Base-by-base conservation (phyloP, 2,113 vertebrate genomes). In the Bufo bufo region DNA sequence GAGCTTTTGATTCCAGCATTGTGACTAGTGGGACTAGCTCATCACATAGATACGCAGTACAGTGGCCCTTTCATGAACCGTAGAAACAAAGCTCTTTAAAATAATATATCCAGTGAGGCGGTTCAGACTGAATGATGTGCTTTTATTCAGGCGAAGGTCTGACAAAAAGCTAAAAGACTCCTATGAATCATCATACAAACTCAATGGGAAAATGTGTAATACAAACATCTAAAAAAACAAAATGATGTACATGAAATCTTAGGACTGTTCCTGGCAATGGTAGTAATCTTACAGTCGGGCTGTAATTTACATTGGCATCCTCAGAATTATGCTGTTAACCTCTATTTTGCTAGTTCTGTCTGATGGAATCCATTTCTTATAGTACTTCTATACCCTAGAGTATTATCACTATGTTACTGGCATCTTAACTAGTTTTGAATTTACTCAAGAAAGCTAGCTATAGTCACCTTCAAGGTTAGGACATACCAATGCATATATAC, bases 291-390 rank as follows among this genome's bases (percentile, higher is more conserved):
- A 7, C 50, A n/a, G 50, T 54, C 75, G 49, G 33, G 12, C 59
- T 82, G 59, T 82, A 20, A 63, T 63, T 82, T 49, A 49, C 59
- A 65, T 82, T 82, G 80, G 45, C 59, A 82, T 82, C 9, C 19
- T n/a, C 19, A 65, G 19, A 6, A 54, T 23, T 52, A 11, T 77
- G 47, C 16, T 4, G 20, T 77, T 11, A 78, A 78, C 77, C 50
- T 78, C 49, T 78, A 56, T 75, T 49, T 20, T 16, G 12, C 45
- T 45, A 75, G 45, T 9, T 3, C 72, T 75, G 45, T 10, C 43
- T 47, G 13, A 47, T 71, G 23, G 66, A 23, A 23, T 71, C 11
- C 2, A 1, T 23, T 65, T 11, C 3, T 66, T 63, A 4, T 33
- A 23, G 8, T 33, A 33, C 65, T 74, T 23, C 11, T 7, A 45